phyloP scores from a whole-genome alignment of 2,888 invertebrate genomes.

The Reticulitermes lucifugus region DNA sequence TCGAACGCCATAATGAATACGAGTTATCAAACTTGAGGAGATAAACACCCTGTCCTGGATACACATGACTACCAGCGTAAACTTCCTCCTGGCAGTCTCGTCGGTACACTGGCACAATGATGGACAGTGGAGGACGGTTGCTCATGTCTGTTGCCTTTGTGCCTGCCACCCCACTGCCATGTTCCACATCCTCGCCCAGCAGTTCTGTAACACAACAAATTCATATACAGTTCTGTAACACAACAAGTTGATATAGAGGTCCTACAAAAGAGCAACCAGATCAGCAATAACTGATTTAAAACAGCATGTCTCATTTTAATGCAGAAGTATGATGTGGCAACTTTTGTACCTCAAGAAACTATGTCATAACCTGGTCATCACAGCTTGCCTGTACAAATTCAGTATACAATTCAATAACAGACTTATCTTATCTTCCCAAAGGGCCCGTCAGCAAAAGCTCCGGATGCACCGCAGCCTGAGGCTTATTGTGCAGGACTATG shows the following conservation, averaged over 20 bases:
- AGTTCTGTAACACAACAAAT: conserved; percentile 55
- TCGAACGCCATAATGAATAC: conserved; percentile 98
- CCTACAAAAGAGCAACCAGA: no score
- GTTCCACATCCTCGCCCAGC: conserved; percentile 72
- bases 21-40: conserved; percentile 99
- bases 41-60: conserved; percentile 98
- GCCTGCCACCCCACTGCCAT: conserved; percentile 62
- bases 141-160: conserved; percentile 55
- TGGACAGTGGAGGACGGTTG: conserved; percentile 74
- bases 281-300: no score
- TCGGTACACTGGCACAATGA: conserved; percentile 94
- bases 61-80: conserved; percentile 96
- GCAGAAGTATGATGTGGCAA: no score
- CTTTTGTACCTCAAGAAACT: no score
- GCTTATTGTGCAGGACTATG: no score
- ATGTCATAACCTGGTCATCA: no score
- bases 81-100: conserved; percentile 93
- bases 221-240: neutral
- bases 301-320: no score
- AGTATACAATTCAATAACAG: no score
- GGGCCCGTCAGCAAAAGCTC: no score
- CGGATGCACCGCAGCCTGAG: no score
- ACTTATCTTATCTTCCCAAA: no score
- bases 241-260: neutral
- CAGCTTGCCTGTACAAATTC: no score